These are phyloP conservation scores for Brachylomia viminalis DNA, from an alignment of 2,888 invertebrate species.

Conservation along the genomic window DNA sequence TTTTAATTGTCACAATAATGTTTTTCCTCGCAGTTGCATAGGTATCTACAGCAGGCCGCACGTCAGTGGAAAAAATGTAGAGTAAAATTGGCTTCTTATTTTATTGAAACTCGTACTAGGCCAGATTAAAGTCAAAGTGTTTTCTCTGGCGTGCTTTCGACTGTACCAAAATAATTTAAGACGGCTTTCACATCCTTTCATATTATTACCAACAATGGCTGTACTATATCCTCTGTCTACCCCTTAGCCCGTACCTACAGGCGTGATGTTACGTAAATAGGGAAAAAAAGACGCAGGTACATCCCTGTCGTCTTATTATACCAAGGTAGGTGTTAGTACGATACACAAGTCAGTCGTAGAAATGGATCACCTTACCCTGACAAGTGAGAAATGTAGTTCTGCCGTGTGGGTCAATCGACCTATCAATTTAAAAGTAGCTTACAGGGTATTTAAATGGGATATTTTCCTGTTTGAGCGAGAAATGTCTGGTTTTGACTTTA, in stretches of 20 bases:
- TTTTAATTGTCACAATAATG: neutral
- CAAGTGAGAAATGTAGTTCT: constrained; percentile 43
- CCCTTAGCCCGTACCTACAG: neutral
- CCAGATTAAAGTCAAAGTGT: neutral
- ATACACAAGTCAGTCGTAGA: constrained; percentile 28
- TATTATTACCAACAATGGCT: neutral
- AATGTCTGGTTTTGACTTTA: neutral
- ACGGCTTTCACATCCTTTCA: neutral
- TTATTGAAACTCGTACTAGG: neutral
- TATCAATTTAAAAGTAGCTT: constrained; percentile 26
- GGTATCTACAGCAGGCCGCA: no score
- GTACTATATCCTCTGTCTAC: neutral
- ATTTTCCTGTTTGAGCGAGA: neutral
- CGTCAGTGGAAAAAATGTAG: no score
- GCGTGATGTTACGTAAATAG: neutral
- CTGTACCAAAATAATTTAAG: neutral
- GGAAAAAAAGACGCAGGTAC: constrained; percentile 15
- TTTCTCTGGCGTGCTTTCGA: neutral
- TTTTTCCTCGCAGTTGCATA: neutral
- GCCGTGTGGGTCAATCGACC: constrained; percentile 28
- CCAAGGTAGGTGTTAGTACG: constrained; percentile 8
- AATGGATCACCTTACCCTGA: constrained; percentile 31
- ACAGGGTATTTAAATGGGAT: neutral
- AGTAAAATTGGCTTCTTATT: neutral
- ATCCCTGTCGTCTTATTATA: constrained; percentile 21